phyloP scores from a whole-genome alignment of 1,140 invertebrate species.

The Drosophila leontia region DNA sequence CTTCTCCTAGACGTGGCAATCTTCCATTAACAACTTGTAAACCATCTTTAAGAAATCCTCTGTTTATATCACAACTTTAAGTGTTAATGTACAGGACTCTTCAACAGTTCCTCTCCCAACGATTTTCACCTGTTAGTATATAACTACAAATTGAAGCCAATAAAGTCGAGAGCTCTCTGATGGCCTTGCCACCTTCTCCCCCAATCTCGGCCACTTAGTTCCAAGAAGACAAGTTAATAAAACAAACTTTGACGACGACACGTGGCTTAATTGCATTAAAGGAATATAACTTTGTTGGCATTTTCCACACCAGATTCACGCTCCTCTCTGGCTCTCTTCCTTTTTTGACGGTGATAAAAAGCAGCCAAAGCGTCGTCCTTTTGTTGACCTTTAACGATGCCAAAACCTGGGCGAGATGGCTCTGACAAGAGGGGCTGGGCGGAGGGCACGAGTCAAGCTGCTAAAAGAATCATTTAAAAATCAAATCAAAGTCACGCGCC shows the following conservation, averaged over 20 bases:
- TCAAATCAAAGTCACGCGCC: conserved; percentile 83
- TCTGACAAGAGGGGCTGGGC: background rate
- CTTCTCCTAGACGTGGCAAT: too few relatives aligned
- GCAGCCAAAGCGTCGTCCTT: conserved; percentile 65
- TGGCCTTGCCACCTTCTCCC: background rate
- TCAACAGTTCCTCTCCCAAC: background rate
- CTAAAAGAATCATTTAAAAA: conserved; percentile 80
- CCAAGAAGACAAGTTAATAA: conserved; percentile 66
- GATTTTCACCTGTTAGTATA: conserved; percentile 4
- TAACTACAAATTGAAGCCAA: conserved; percentile 7
- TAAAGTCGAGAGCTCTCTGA: conserved; percentile 5
- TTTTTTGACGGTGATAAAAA: conserved; percentile 56
- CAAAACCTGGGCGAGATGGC: conserved; percentile 35
- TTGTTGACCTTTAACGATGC: conserved; percentile 77
- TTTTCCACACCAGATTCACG: conserved; percentile 33
- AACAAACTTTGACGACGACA: conserved; percentile 72
- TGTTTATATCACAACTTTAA: background rate
- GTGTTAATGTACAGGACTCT: background rate
- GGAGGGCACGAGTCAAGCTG: conserved; percentile 46
- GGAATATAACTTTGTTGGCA: conserved; percentile 61
- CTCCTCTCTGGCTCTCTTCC: background rate
- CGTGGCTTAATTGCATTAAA: conserved; percentile 73
- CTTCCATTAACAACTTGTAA: background rate
- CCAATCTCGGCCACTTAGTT: conserved; percentile 6
- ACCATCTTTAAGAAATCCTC: rapidly evolving